Percentiles rank a stretch among this genome's conserved stretches.
Evolutionary conservation across 2,797 vertebrate genomes (phyloP).

Genomic region (Enteromius unitaeniatus): DNA sequence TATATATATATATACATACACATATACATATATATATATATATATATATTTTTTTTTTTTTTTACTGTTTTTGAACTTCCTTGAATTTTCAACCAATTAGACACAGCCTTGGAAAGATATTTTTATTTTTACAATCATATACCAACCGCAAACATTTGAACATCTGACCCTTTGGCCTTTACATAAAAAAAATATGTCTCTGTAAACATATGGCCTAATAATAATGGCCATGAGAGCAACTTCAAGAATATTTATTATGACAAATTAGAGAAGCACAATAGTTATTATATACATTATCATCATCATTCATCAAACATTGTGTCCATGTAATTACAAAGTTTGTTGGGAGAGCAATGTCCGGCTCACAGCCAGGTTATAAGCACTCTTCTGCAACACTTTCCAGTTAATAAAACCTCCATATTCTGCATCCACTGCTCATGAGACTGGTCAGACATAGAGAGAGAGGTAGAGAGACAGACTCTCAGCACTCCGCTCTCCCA

Average conservation of each 20-base stretch:
- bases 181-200: not conserved
- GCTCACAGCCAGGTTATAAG: not conserved
- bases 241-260: not conserved
- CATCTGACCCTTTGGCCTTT: too few relatives aligned
- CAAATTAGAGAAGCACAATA: not conserved
- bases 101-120: not conserved
- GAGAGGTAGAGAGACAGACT: not conserved
- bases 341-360: not conserved
- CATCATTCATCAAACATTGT: not conserved
- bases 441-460: conserved; percentile 7
- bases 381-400: not conserved
- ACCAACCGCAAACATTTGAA: not conserved
- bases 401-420: not conserved
- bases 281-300: not conserved
- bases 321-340: not conserved
- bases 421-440: not conserved
- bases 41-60: too few relatives aligned
- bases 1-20: too few relatives aligned
- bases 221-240: not conserved
- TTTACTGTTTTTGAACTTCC: too few relatives aligned
- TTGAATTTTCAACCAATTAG: not conserved
- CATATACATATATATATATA: too few relatives aligned
- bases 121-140: too few relatives aligned
- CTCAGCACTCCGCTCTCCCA: conserved; percentile 57
- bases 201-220: not conserved